Percentiles rank a stretch among this genome's conserved stretches.
Evolutionary conservation across 2,888 invertebrate species (phyloP).

Genomic region (Agrypnus murinus): DNA sequence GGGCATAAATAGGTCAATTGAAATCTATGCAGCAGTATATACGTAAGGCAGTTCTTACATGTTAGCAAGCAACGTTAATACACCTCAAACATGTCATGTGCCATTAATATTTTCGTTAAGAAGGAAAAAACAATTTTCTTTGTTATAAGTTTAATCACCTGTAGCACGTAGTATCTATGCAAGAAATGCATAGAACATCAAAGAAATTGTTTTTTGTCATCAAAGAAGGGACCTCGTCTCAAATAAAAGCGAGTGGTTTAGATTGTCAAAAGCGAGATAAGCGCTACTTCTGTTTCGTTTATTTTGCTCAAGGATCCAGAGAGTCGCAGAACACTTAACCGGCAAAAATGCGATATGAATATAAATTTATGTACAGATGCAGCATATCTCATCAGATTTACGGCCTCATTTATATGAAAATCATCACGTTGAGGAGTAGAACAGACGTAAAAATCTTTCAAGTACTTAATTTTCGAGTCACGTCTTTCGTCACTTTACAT

Average conservation of each 20-base stretch:
- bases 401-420: conserved; percentile 43
- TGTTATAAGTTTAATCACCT: conserved; percentile 22
- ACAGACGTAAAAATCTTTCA: conserved; percentile 46
- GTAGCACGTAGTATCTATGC: background rate
- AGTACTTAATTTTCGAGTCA: conserved; percentile 54
- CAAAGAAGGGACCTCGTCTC: conserved; percentile 9
- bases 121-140: conserved; percentile 14
- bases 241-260: conserved; percentile 24
- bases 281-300: conserved; percentile 14
- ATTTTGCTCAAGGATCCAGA: conserved; percentile 20
- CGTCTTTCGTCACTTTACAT: conserved; percentile 56
- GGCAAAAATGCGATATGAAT: conserved; percentile 41
- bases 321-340: conserved; percentile 34
- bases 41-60: no score
- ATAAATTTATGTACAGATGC: conserved; percentile 39
- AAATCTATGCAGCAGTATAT: conserved; percentile 2
- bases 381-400: conserved; percentile 39
- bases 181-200: conserved; percentile 21
- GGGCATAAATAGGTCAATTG: conserved; percentile 3
- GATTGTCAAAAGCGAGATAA: conserved; percentile 23
- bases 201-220: conserved; percentile 21
- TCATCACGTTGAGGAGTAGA: conserved; percentile 37
- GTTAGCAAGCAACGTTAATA: no score
- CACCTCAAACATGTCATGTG: no score
- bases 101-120: background rate